A percentile compares a stretch with the other conserved stretches of the same genome.
Conservation (phyloP, 2,888 invertebrate species). For the Tetramorium bicarinatum region DNA sequence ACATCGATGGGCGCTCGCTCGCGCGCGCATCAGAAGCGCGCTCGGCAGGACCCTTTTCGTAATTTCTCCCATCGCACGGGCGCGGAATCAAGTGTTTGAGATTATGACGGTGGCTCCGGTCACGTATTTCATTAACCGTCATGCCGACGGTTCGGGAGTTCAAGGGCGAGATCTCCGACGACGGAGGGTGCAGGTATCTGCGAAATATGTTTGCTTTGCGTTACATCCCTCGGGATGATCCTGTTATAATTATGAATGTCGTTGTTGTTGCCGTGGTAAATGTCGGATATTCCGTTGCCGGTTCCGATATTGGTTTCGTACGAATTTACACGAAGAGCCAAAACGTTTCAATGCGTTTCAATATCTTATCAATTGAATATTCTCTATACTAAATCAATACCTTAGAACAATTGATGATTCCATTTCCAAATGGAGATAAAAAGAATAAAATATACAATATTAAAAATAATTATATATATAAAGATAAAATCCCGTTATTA, state of each 20-base stretch:
- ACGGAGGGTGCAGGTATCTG: conserved; percentile 76
- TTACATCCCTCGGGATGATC: conserved; percentile 80
- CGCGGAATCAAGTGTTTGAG: conserved; percentile 85
- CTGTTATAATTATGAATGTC: conserved; percentile 83
- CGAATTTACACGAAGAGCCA: neutral
- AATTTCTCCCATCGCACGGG: conserved; percentile 66
- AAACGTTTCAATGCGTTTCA: neutral
- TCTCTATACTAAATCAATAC: neutral
- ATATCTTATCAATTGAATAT: conserved; percentile 3
- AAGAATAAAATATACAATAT: neutral
- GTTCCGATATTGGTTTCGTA: neutral
- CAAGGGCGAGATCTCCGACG: conserved; percentile 63
- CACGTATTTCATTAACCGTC: conserved; percentile 86
- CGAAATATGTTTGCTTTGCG: conserved; percentile 83
- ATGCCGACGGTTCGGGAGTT: conserved; percentile 75
- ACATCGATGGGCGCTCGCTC: conserved; percentile 58
- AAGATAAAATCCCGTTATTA: neutral
- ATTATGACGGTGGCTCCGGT: conserved; percentile 86
- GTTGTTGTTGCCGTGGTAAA: conserved; percentile 72
- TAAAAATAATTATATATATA: neutral
- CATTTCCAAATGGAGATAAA: neutral
- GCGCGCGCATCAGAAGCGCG: conserved; percentile 46
- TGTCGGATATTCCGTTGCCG: conserved; percentile 60
- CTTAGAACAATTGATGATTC: neutral
- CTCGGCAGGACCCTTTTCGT: conserved; percentile 65